Conservation (phyloP, 2,113 vertebrate genomes). For the Myrmophylax atrothorax region DNA sequence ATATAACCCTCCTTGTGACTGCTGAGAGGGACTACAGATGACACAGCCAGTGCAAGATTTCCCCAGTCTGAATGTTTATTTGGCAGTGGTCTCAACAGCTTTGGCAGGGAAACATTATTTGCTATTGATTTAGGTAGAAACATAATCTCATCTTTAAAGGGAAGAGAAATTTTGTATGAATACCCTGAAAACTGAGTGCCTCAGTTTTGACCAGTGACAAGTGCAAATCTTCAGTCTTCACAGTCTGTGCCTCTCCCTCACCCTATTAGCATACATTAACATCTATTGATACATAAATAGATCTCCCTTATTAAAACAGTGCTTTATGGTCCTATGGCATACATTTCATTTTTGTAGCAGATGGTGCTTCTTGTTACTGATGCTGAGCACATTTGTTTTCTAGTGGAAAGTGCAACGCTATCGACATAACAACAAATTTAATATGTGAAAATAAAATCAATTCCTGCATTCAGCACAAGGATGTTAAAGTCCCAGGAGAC, state of each 20-base stretch:
- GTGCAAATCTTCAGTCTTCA: neutral
- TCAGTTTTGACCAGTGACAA: neutral
- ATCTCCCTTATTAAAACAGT: neutral
- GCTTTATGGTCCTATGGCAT: neutral
- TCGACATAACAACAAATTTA: slow-evolving; percentile 11
- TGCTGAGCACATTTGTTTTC: slow-evolving; percentile 18
- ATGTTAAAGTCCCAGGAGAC: neutral
- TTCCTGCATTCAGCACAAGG: neutral
- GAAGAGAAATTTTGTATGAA: neutral
- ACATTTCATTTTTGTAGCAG: neutral
- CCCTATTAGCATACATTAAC: neutral
- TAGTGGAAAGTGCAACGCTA: slow-evolving; percentile 19
- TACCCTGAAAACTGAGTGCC: neutral
- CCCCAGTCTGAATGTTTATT: neutral
- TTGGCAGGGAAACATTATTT: neutral
- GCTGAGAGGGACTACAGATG: neutral
- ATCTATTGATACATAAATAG: neutral
- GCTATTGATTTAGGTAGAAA: neutral
- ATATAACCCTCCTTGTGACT: neutral
- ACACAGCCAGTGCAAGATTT: neutral
- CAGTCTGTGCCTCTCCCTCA: neutral
- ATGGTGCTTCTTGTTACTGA: neutral
- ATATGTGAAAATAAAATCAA: slow-evolving; percentile 3
- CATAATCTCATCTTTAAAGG: neutral
- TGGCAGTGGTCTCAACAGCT: neutral